Conservation (phyloP, 2,797 vertebrate genomes). For the Sebastes baramenuke region DNA sequence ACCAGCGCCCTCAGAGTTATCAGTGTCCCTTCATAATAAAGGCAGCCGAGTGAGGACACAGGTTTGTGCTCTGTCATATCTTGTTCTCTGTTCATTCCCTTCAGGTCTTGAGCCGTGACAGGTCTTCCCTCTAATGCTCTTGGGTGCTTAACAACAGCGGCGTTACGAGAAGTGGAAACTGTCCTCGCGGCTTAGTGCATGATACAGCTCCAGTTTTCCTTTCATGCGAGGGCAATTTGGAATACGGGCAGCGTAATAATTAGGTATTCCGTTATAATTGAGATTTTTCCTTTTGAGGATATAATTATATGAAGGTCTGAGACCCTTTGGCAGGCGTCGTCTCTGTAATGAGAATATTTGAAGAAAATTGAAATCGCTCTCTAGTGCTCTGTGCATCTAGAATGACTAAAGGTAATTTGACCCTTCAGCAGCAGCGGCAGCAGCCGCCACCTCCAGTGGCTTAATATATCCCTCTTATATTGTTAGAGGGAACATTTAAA, state of each 20-base stretch:
- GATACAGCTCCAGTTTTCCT: conserved; percentile 59
- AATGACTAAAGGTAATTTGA: conserved; percentile 78
- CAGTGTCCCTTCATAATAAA: conserved; percentile 58
- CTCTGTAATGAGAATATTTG: conserved; percentile 82
- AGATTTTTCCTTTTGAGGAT: conserved; percentile 80
- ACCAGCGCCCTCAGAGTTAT: conserved; percentile 64
- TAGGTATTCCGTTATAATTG: conserved; percentile 82
- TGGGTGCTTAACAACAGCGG: conserved; percentile 70
- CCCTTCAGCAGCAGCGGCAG: conserved; percentile 61
- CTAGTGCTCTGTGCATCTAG: conserved; percentile 68
- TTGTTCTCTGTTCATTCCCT: conserved; percentile 64
- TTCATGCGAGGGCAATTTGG: conserved; percentile 67
- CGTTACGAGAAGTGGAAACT: conserved; percentile 62
- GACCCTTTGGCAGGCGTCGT: conserved; percentile 75
- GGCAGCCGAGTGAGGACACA: conserved; percentile 59
- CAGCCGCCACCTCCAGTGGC: conserved; percentile 43
- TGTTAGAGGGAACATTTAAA: conserved; percentile 74
- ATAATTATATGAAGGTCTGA: conserved; percentile 79
- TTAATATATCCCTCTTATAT: conserved; percentile 69
- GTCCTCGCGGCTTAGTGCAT: conserved; percentile 69
- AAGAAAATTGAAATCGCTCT: conserved; percentile 82
- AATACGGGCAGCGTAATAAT: conserved; percentile 72
- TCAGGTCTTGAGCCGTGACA: conserved; percentile 70
- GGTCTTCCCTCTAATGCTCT: conserved; percentile 72
- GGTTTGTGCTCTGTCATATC: conserved; percentile 73